Conservation (phyloP, 2,888 invertebrate species). For the Andrena praecox region DNA sequence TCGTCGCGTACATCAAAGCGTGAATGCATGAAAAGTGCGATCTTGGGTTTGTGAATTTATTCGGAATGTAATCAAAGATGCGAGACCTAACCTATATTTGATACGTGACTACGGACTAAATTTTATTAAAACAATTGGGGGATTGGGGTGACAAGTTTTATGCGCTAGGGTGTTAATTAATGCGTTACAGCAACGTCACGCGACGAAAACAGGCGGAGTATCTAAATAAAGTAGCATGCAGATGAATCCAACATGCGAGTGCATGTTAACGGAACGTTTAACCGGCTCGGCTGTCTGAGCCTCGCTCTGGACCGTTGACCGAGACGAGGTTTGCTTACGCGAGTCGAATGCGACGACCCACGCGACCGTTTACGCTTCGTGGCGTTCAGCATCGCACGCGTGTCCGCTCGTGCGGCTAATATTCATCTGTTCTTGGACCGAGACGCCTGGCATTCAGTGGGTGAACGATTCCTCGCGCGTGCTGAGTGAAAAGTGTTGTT, state of each 20-base stretch:
- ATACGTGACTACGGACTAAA: background rate
- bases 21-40: constrained; percentile 7
- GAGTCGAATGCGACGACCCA: constrained; percentile 27
- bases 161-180: background rate
- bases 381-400: constrained; percentile 18
- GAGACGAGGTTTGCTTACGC: constrained; percentile 15
- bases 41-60: too few species aligned
- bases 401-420: constrained; percentile 14
- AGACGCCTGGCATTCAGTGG: background rate
- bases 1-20: background rate
- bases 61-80: background rate
- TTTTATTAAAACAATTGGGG: background rate
- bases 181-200: background rate
- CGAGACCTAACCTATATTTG: background rate
- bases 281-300: background rate
- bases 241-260: background rate
- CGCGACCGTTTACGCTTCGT: constrained; percentile 36
- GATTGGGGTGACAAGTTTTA: background rate
- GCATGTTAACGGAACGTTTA: constrained; percentile 20
- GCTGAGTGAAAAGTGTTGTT: background rate
- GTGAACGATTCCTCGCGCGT: background rate
- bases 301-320: background rate
- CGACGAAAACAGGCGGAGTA: background rate
- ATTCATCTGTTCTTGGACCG: constrained; percentile 1
- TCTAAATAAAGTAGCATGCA: constrained; percentile 8